phyloP scores from a whole-genome alignment of 2,113 vertebrate genomes.

The Erythrocercus mccallii region DNA sequence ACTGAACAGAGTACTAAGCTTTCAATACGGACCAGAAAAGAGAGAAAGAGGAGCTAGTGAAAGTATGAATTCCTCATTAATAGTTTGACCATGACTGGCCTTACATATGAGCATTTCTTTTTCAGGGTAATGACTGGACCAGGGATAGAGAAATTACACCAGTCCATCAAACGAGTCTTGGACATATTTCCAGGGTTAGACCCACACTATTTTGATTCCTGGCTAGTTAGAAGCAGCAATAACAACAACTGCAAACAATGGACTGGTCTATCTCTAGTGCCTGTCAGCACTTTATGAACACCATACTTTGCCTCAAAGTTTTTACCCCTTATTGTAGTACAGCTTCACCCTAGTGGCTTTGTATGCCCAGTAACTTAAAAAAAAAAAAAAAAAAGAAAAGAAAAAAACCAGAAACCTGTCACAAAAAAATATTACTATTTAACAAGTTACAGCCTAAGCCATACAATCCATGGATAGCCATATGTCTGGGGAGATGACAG shows the following conservation, averaged over 20 bases:
- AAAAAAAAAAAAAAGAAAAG: background rate
- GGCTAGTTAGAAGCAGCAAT: background rate
- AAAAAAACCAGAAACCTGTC: background rate
- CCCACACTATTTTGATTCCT: background rate
- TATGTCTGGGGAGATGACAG: slow-evolving; percentile 41
- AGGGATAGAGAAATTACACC: background rate
- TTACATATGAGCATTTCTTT: background rate
- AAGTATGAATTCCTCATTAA: background rate
- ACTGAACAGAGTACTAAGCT: background rate
- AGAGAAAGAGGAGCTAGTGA: background rate
- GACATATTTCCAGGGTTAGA: background rate
- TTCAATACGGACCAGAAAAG: background rate
- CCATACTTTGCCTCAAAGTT: background rate
- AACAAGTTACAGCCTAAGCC: background rate
- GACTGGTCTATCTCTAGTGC: background rate
- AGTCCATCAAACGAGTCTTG: background rate
- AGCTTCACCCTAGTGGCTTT: background rate
- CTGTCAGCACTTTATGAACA: slow-evolving; percentile 50
- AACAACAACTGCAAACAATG: background rate
- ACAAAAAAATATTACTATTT: slow-evolving; percentile 1
- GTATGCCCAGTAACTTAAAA: slow-evolving; percentile 5
- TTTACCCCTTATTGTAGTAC: slow-evolving; percentile 31
- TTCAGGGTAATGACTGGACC: background rate
- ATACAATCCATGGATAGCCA: background rate
- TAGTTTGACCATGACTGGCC: too few species aligned